phyloP scores from a whole-genome alignment of 2,888 invertebrate species.

The Deroplatys truncata region DNA sequence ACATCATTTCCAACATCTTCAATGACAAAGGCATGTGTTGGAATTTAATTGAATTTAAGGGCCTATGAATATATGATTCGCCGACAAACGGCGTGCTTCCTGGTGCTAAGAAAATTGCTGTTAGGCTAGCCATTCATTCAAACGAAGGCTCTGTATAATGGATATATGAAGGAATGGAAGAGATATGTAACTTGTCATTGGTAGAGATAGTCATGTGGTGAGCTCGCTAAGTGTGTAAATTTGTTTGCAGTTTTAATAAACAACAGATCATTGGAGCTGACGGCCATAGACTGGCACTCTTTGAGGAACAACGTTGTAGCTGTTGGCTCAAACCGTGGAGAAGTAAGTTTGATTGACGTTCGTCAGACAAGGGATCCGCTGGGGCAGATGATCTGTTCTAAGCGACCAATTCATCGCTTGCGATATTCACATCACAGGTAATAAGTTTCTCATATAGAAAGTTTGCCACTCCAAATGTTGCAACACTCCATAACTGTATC shows the following conservation, averaged over 20 bases:
- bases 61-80: too few relatives aligned
- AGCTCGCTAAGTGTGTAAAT: too few relatives aligned
- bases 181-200: too few relatives aligned
- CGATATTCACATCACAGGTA: slow-evolving; percentile 36
- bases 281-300: slow-evolving; percentile 43
- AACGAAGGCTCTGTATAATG: too few relatives aligned
- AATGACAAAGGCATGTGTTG: too few relatives aligned
- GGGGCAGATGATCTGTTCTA: slow-evolving; percentile 39
- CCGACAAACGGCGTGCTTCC: too few relatives aligned
- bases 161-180: too few relatives aligned
- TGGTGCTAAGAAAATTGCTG: too few relatives aligned
- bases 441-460: not conserved
- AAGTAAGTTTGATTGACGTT: slow-evolving; percentile 50
- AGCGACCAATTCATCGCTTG: slow-evolving; percentile 43
- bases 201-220: too few relatives aligned
- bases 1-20: too few relatives aligned
- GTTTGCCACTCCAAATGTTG: not conserved
- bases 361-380: slow-evolving; percentile 44
- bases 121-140: too few relatives aligned
- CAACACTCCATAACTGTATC: not conserved
- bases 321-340: slow-evolving; percentile 51
- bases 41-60: too few relatives aligned
- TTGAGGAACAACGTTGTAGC: slow-evolving; percentile 45
- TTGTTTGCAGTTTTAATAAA: not conserved
- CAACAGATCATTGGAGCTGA: not conserved